Evolutionary conservation across 2,113 vertebrate species (phyloP), one percentile per base, ranked within the genome.

Genomic region (Peromyscus polionotus): DNA sequence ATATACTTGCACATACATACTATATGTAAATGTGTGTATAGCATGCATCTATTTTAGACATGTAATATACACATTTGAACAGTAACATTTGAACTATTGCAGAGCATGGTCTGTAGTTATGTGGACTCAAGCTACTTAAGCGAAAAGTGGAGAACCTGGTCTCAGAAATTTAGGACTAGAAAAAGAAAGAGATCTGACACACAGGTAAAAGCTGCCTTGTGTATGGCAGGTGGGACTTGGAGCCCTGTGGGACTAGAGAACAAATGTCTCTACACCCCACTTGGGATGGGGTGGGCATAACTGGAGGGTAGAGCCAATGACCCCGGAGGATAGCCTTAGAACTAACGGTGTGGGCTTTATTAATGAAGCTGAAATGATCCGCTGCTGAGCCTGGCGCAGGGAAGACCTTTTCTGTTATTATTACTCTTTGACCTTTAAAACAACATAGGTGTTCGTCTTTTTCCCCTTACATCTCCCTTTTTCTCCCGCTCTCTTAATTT

Each of bases 341-440:
- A 51, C 80, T 33, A 12, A 1, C 7, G 33, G 76, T 48, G 22
- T 70, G 77, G 76, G 68, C 20, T 39, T 70, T 54, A 48, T 81
- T 51, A 12, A 57, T 54, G 14, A 91, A 85, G 80, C 79, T 70
- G 91, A 20, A 81, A 61, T 48, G n/a, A 54, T 3, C 39, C 13
- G 8, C 94, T 97, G 97, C 98, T 98, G 98, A 98, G 97, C 96
- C 98, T 98, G 97, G 97, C 97, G 94, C 95, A 93, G 83, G 89
- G 96, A 98, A 98, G 97, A 96, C 86, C 97, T 97, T 98, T 97
- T 96, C 73, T 98, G 90, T 98, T 97, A 97, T 95, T 95, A 76
- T 98, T 98, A 98, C 98, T 98, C 96, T 98, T 98, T 98, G 97
- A 97, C 98, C 98, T 98, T 98, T 97, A 75, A 89, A 85, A 83